Evolutionary conservation across 2,113 vertebrate genomes (phyloP), one percentile per base, ranked within the genome.

Genomic region (Gymnorhina tibicen): DNA sequence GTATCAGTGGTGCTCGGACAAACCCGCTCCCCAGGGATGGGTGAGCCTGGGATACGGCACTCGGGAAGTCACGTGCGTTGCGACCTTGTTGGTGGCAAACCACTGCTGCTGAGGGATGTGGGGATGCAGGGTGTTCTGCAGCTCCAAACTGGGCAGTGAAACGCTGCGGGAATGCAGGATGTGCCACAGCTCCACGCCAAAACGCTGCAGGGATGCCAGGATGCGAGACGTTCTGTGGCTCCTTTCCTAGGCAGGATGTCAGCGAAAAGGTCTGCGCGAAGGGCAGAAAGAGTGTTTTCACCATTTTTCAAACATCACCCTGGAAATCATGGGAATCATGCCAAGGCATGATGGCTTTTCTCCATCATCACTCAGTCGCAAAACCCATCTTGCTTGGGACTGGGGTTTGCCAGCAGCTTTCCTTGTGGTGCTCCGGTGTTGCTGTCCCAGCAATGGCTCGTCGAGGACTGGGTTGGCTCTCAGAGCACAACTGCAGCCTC

Each of bases 61-160:
- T 56, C 0, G 1, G 35, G 33, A 77, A 44, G 11, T 55, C 0
- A 0, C 14, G 1, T 3, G 3, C 3, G 3, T 21, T 16, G 35
- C 55, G 32, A 52, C 58, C 49, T 46, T 19, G 21, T 1, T 3
- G 3, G 24, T 35, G 41, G 42, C 30, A 0, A 0, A 0, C 11
- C 17, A 8, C 21, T 0, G 0, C 67, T 50, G 62, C 42, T 88
- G 46, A 2, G 9, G 55, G 70, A 13, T 53, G 52, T n/a, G 33
- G 59, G 44, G 28, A 0, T 46, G 47, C 39, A 39, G 50, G 66
- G 32, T 69, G 66, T 16, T 59, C 16, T 52, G 58, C 50, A 75
- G 46, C 56, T 90, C 53, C 14, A 2, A 18, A 11, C 18, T 26
- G 58, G 26, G 81, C 70, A 44, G 35, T 13, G 52, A 10, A 60